Conservation (phyloP, 2,113 vertebrate species). For the Pristiophorus japonicus region DNA sequence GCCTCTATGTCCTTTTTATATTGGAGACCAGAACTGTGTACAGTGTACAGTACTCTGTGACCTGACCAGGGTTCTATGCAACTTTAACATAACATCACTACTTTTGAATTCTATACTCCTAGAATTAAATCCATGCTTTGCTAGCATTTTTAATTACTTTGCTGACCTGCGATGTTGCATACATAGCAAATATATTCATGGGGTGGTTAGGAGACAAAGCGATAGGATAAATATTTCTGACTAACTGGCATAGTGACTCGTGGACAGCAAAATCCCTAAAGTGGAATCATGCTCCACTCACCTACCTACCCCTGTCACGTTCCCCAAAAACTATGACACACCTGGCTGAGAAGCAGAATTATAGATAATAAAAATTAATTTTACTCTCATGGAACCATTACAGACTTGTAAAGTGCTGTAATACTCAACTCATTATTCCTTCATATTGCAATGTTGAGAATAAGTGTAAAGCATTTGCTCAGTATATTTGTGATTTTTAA, state of each 20-base stretch:
- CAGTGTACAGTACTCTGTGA: too few relatives aligned
- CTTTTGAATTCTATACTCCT: too few relatives aligned
- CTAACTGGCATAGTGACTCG: not conserved
- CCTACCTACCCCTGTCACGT: not conserved
- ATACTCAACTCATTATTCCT: not conserved
- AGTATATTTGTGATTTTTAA: not conserved
- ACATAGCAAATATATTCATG: not conserved
- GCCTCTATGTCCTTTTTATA: too few relatives aligned
- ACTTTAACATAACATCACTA: too few relatives aligned
- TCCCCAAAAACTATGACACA: not conserved
- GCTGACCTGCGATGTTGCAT: too few relatives aligned
- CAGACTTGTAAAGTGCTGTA: not conserved
- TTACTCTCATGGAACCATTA: not conserved
- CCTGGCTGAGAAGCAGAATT: not conserved
- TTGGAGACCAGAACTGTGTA: too few relatives aligned
- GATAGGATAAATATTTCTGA: not conserved
- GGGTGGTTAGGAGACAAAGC: not conserved
- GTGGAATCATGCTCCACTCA: not conserved
- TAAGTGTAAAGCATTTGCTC: not conserved
- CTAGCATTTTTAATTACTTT: too few relatives aligned
- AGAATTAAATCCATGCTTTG: too few relatives aligned
- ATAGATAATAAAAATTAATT: not conserved
- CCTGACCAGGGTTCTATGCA: too few relatives aligned
- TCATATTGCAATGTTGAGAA: not conserved
- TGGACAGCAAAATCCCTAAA: not conserved